Percentiles rank a stretch among this genome's conserved stretches.
Evolutionary conservation across 1,140 invertebrate species (phyloP).

Genomic region (Drosophila littoralis): DNA sequence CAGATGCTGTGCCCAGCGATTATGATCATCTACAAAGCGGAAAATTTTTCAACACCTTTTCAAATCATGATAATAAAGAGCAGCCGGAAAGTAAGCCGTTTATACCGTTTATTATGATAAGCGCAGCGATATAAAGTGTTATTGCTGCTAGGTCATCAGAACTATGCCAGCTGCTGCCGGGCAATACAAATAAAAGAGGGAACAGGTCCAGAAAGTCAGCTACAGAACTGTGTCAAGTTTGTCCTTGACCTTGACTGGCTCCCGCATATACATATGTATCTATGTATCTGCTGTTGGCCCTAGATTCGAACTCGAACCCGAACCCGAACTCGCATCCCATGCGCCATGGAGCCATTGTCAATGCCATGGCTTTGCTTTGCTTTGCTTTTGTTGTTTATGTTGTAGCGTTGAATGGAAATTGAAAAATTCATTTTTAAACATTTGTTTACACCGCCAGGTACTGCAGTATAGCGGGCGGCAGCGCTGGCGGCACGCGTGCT

Average conservation of each 20-base stretch:
- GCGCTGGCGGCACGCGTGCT: conserved; percentile 33
- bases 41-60: conserved; percentile 48
- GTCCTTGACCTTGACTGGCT: conserved; percentile 50
- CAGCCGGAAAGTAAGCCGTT: conserved; percentile 4
- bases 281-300: conserved; percentile 3
- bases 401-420: conserved; percentile 66
- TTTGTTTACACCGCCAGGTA: conserved; percentile 63
- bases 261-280: background rate
- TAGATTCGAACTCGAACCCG: conserved; percentile 10
- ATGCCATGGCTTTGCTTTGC: conserved; percentile 10
- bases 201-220: background rate
- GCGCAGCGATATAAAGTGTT: conserved; percentile 41
- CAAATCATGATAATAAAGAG: conserved; percentile 15
- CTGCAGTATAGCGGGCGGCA: background rate
- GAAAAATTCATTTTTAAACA: conserved; percentile 80
- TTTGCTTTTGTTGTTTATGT: conserved; percentile 53
- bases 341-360: conserved; percentile 18
- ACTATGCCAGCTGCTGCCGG: conserved; percentile 17
- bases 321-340: conserved; percentile 2
- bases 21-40: conserved; percentile 26
- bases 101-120: conserved; percentile 44
- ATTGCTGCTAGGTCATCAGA: conserved; percentile 52
- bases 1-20: conserved; percentile 10
- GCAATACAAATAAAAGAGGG: background rate
- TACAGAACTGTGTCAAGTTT: background rate